Evolutionary conservation across 1,140 invertebrate species (phyloP), one percentile per base, ranked within the genome.

Genomic region (Frieseomelitta varia): DNA sequence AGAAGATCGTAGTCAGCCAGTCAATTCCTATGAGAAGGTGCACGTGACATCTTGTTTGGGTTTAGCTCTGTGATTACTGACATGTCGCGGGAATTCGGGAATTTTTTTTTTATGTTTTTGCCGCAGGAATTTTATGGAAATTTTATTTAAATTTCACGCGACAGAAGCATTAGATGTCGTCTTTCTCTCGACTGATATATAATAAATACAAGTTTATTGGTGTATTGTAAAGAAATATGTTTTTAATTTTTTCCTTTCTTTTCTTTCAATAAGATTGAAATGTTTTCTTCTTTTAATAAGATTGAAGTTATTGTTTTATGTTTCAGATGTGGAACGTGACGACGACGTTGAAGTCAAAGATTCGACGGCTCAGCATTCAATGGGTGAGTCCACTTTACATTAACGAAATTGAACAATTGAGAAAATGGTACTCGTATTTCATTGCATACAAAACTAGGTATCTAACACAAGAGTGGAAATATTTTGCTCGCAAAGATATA

Each of bases 331-430:
- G 84, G 78, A 83, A 81, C 76, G 53, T 75, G 39, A 6, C 15
- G 0, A 21, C 6, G 15, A 11, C 11, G 30, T 2, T 39, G 24
- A 30, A 19, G 34, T 6, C 79, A 53, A 61, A 73, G 53, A 65
- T 74, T 85, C 67, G 86, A 81, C 89, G 91, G 87, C 90, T 90
- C 88, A 85, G 90, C 91, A 89, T 90, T 85, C 87, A 90, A 85
- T 92, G 91, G 93, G 94, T 94, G 71, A 93, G 93, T 92, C 19
- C 17, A 4, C 30, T 58, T 0, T 17, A 6, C 14, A 24, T 79
- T 69, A 47, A 15, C 24, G 4, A 39, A 10, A 3, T 2, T 19
- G 2, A 21, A 17, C 1, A 30, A 17, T 19, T 4, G 15, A 15
- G 14, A 19, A 2, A 19, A 10, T 15, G 39, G 39, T 47, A 47